Conservation (phyloP, 1,140 invertebrate species). For the Drosophila willistoni region DNA sequence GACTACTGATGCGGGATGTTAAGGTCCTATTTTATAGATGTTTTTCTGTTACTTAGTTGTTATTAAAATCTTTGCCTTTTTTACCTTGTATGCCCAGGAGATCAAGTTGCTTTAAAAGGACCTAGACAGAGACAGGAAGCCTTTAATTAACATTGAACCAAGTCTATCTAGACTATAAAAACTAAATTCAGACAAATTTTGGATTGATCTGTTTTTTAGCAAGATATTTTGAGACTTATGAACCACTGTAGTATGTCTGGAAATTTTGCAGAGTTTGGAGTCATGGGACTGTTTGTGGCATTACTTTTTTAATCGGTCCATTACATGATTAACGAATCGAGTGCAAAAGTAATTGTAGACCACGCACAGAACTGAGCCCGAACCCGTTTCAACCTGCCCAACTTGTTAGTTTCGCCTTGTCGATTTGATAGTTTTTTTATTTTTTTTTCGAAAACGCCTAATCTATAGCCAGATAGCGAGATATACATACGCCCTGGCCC, state of each 20-base stretch:
- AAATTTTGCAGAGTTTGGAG: neutral
- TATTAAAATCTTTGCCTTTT: no score
- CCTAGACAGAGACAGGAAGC: no score
- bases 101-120: no score
- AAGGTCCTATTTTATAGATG: no score
- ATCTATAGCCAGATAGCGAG: constrained; percentile 60
- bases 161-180: no score
- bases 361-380: constrained; percentile 61
- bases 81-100: no score
- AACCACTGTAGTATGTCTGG: neutral
- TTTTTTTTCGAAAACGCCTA: constrained; percentile 44
- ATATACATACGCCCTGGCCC: constrained; percentile 38
- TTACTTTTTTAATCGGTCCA: constrained; percentile 4
- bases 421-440: constrained; percentile 28
- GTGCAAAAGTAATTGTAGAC: constrained; percentile 78
- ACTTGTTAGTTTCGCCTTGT: constrained; percentile 49
- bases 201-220: no score
- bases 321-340: constrained; percentile 49
- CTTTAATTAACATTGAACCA: no score
- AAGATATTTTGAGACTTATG: no score
- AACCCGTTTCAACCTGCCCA: constrained; percentile 73
- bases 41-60: no score
- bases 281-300: constrained; percentile 24
- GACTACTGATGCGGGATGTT: no score
- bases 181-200: no score